phyloP scores from a whole-genome alignment of 2,113 vertebrate species.

The Hemiprocne comata region DNA sequence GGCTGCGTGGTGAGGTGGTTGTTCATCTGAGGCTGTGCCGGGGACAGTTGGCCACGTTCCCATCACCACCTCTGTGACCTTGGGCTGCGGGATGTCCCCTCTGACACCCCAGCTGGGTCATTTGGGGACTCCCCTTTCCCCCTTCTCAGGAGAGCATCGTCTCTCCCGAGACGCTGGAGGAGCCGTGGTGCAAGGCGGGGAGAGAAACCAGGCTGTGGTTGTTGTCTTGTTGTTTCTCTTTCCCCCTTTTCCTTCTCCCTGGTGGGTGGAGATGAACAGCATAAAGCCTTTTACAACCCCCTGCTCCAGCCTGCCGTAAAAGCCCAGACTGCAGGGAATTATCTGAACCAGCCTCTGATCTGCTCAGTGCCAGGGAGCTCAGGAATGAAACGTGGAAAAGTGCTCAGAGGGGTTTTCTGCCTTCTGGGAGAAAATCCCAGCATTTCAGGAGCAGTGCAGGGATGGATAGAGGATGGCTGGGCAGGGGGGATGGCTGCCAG shows the following conservation, averaged over 20 bases:
- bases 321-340: not conserved
- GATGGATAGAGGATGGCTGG: accelerated
- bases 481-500: accelerated
- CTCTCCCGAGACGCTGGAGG: not conserved
- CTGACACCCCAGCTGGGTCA: not conserved
- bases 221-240: not conserved
- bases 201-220: not conserved
- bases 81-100: not conserved
- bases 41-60: accelerated
- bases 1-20: accelerated
- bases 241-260: not conserved
- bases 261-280: conserved; percentile 21
- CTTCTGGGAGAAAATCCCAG: not conserved
- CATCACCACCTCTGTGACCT: accelerated
- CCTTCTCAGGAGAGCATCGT: accelerated
- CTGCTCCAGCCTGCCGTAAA: not conserved
- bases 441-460: accelerated
- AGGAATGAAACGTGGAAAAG: not conserved
- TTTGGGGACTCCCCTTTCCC: not conserved
- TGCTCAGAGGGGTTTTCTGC: not conserved
- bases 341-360: not conserved
- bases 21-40: accelerated
- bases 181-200: not conserved
- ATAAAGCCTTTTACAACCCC: conserved; percentile 38
- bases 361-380: not conserved